These are phyloP conservation scores for Melipona beecheii DNA, from an alignment of 2,888 invertebrate genomes.

Conservation along the genomic window DNA sequence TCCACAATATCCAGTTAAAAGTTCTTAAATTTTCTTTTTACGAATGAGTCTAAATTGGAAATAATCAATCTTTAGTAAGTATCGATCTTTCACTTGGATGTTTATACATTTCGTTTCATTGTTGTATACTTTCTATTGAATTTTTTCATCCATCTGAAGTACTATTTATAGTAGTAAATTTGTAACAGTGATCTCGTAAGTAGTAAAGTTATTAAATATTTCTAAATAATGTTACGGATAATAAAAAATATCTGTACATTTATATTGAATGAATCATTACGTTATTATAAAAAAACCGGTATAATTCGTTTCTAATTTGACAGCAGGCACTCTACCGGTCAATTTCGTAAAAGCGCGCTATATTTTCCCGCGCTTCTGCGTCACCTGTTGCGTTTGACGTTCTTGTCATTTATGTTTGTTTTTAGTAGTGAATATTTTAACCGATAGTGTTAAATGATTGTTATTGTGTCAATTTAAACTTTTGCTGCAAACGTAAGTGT, in stretches of 20 bases:
- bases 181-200: too few relatives aligned
- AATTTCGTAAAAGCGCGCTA: not conserved
- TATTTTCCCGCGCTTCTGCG: constrained; percentile 56
- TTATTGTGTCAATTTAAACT: not conserved
- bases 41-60: not conserved
- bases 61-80: not conserved
- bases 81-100: too few relatives aligned
- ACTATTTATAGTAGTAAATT: not conserved
- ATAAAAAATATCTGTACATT: not conserved
- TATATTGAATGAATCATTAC: not conserved
- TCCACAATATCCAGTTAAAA: not conserved
- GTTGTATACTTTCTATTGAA: not conserved
- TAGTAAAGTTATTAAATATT: too few relatives aligned
- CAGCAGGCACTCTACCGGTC: constrained; percentile 17
- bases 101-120: too few relatives aligned
- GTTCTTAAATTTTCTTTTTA: not conserved
- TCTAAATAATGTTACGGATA: not conserved
- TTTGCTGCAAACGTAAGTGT: constrained; percentile 10
- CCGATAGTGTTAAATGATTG: not conserved
- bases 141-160: not conserved
- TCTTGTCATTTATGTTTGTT: not conserved
- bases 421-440: constrained; percentile 11
- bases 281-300: not conserved
- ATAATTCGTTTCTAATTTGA: not conserved
- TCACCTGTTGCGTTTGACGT: constrained; percentile 69